Conservation (phyloP, 2,888 invertebrate species). For the Thera obeliscata region DNA sequence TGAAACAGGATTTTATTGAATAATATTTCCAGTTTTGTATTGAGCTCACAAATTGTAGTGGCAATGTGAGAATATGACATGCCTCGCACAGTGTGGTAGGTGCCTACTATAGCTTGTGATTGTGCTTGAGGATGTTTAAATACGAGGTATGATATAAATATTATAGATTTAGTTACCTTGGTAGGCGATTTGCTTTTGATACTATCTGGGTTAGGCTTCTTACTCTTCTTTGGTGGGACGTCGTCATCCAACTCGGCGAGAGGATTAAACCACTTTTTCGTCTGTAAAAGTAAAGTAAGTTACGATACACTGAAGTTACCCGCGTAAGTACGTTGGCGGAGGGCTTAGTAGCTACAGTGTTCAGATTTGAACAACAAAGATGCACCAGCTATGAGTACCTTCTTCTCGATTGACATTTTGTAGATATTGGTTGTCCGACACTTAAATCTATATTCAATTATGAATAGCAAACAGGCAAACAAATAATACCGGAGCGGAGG, state of each 20-base stretch:
- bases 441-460: neutral
- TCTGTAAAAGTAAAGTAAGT: slow-evolving; percentile 45
- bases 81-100: too few species aligned
- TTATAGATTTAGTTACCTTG: slow-evolving; percentile 8
- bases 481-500: too few species aligned
- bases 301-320: too few species aligned
- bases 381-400: slow-evolving; percentile 16
- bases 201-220: slow-evolving; percentile 39
- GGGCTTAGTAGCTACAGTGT: too few species aligned
- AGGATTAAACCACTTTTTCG: slow-evolving; percentile 73
- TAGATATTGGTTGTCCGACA: neutral
- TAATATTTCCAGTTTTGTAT: too few species aligned
- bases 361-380: too few species aligned
- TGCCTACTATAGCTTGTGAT: too few species aligned
- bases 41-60: too few species aligned
- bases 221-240: slow-evolving; percentile 47
- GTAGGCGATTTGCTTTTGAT: slow-evolving; percentile 18
- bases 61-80: too few species aligned
- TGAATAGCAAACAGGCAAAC: too few species aligned
- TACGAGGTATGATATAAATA: too few species aligned
- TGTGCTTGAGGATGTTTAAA: too few species aligned
- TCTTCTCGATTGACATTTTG: slow-evolving; percentile 21
- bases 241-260: slow-evolving; percentile 69
- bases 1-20: neutral
- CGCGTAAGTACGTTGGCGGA: neutral